A percentile compares a stretch with the other conserved stretches of the same genome.
Conservation (phyloP, 2,888 invertebrate genomes). For the Timandra comae region DNA sequence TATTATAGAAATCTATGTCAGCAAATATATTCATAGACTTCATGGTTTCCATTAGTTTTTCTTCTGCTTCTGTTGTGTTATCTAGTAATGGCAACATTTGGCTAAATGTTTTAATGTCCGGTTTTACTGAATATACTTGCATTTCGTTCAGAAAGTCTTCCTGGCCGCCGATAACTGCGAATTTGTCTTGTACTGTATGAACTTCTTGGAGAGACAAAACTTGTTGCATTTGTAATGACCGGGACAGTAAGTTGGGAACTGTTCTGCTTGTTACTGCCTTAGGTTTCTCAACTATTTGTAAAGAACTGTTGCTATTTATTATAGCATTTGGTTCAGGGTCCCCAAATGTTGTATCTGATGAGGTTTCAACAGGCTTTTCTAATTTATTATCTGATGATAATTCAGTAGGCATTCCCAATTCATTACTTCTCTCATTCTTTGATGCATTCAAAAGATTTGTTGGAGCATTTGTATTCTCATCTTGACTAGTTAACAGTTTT, state of each 20-base stretch:
- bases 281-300: constrained; percentile 29
- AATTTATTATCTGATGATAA: constrained; percentile 1
- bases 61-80: constrained; percentile 80
- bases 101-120: constrained; percentile 88
- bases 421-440: too few relatives aligned
- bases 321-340: too few relatives aligned
- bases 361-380: constrained; percentile 6
- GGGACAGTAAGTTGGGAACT: constrained; percentile 82
- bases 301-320: constrained; percentile 18
- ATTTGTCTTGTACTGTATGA: constrained; percentile 78
- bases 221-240: constrained; percentile 76
- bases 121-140: constrained; percentile 79
- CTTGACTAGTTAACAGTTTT: constrained; percentile 19
- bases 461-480: constrained; percentile 5
- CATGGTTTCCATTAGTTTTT: constrained; percentile 79
- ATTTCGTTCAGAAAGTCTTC: constrained; percentile 86
- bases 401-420: background rate
- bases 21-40: constrained; percentile 76
- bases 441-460: constrained; percentile 1
- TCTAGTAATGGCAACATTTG: constrained; percentile 85
- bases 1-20: constrained; percentile 91
- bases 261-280: constrained; percentile 26
- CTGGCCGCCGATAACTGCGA: constrained; percentile 87
- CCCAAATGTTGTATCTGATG: constrained; percentile 7
- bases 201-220: constrained; percentile 78